Evolutionary conservation across 2,888 invertebrate genomes (phyloP), one percentile per base, ranked within the genome.

Genomic region (Pristionchus entomophagus): DNA sequence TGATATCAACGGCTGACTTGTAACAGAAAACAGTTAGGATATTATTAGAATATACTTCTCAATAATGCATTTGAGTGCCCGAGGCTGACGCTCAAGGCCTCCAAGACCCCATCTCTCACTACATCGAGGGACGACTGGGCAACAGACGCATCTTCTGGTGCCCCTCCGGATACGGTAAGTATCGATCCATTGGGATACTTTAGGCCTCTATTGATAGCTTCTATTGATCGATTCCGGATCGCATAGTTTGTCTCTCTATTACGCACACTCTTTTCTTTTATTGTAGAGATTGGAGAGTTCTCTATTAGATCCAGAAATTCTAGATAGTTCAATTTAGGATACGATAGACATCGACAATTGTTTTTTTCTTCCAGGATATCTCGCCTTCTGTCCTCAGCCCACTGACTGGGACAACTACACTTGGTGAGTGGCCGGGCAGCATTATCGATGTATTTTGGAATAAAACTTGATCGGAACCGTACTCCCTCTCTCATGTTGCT

Each of bases 391-490:
- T 81, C 93, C 93, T 10, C 93, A 93, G 86, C 93, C 93, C 45
- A 93, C 93, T 59, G 93, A 93, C 82, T 93, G 93, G 93, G 93
- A 93, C 88, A 93, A 92, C 87, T 93, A 93, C 89, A 93, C 91
- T n/a, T 92, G 91, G 73, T 91, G 88, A 89, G 78, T 89, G 89
- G 14, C 8, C 45, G 45, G 14, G 45, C 8, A 10, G 45, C 45
- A 45, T 45, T 45, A 45, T 45, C 14, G 45, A 14, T 45, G 14
- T 45, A 10, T 14, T 10, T 45, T 45, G 56, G 56, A 5, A n/a
- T n/a, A n/a, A n/a, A n/a, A n/a, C n/a, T n/a, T n/a, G n/a, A n/a
- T n/a, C n/a, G n/a, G n/a, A n/a, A n/a, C n/a, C n/a, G n/a, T n/a
- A n/a, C n/a, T n/a, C n/a, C n/a, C n/a, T n/a, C n/a, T n/a, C n/a